Percentiles rank a stretch among this genome's conserved stretches.
Evolutionary conservation across 2,113 vertebrate species (phyloP).

Genomic region (Taxidea taxus): DNA sequence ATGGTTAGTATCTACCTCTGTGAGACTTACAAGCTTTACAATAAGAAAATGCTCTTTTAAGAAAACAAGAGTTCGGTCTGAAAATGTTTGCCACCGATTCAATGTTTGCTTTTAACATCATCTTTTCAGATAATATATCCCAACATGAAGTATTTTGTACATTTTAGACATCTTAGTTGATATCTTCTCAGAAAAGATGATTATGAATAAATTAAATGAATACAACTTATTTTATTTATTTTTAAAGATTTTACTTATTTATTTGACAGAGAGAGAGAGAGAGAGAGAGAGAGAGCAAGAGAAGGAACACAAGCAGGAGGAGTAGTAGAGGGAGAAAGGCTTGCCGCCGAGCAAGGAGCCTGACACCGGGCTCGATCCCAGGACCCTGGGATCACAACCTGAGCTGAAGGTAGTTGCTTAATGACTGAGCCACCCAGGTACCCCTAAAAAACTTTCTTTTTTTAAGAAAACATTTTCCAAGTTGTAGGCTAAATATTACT

Average conservation of each 20-base stretch:
- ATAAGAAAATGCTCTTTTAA: background rate
- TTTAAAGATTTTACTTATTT: too few species aligned
- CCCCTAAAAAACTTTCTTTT: too few species aligned
- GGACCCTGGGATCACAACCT: too few species aligned
- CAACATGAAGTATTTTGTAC: background rate
- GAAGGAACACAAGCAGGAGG: too few species aligned
- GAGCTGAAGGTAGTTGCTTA: too few species aligned
- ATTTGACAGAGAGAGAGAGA: too few species aligned
- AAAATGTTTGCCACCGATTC: background rate
- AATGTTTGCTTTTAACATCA: slow-evolving; percentile 12
- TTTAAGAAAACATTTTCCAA: background rate
- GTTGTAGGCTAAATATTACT: slow-evolving; percentile 15
- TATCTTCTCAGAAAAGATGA: background rate
- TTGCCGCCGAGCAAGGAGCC: too few species aligned
- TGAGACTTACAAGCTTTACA: background rate
- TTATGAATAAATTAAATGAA: background rate
- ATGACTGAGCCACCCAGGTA: too few species aligned
- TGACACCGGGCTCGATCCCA: too few species aligned
- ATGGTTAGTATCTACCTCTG: background rate
- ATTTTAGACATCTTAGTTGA: background rate
- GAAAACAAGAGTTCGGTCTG: background rate
- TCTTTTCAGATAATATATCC: background rate
- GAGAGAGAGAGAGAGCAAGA: too few species aligned
- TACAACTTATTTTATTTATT: background rate
- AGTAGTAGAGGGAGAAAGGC: too few species aligned